Conservation (phyloP, 1,140 invertebrate genomes). For the Protaetia brevitarsis region DNA sequence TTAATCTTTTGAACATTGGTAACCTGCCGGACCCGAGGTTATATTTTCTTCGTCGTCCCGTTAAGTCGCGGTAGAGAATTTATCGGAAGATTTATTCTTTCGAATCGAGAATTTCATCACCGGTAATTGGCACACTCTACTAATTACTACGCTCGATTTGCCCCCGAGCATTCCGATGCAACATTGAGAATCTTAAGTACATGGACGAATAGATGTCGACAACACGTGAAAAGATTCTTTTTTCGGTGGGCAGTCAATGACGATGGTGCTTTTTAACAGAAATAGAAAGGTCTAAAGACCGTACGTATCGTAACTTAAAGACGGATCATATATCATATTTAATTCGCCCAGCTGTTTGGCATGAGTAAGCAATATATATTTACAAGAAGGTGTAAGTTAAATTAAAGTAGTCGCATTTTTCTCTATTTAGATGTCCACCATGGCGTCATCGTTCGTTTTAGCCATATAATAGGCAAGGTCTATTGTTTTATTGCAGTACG, state of each 20-base stretch:
- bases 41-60: background rate
- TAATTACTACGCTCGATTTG: conserved; percentile 20
- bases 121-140: conserved; percentile 20
- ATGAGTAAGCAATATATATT: no score
- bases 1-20: background rate
- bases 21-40: background rate
- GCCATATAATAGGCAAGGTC: no score
- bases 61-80: background rate
- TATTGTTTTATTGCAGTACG: no score
- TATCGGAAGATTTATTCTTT: conserved; percentile 20
- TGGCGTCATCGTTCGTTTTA: no score
- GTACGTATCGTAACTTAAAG: background rate
- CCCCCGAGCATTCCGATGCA: background rate
- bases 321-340: conserved; percentile 9
- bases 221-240: conserved; percentile 8
- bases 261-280: background rate
- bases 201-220: background rate
- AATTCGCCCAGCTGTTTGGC: background rate
- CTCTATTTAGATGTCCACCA: no score
- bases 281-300: background rate
- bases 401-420: no score
- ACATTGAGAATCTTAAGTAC: conserved; percentile 16
- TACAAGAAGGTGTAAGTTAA: no score
- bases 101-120: conserved; percentile 13
- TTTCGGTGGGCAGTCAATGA: background rate